A percentile compares a stretch with the other conserved stretches of the same genome.
phyloP scores from a whole-genome alignment of 2,888 invertebrate species.

The Charanyca ferruginea region DNA sequence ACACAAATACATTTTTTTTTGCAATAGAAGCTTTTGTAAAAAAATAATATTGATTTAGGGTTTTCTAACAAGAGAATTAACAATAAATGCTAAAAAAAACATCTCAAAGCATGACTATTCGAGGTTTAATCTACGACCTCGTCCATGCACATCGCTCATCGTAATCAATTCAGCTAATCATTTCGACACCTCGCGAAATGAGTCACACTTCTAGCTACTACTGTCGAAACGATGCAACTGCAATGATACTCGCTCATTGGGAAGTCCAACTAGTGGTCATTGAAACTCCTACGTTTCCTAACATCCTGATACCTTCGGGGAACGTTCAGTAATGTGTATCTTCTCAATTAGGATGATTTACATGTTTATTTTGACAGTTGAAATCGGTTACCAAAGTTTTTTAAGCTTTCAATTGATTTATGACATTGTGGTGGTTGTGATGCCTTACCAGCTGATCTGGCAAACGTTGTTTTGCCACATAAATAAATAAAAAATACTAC shows the following conservation, averaged over 20 bases:
- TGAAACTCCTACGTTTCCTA: slow-evolving; percentile 36
- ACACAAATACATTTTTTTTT: too few relatives aligned
- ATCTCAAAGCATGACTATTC: background rate
- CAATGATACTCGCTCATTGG: slow-evolving; percentile 39
- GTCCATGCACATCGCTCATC: slow-evolving; percentile 1
- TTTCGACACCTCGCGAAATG: slow-evolving; percentile 43
- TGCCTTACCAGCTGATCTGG: too few relatives aligned
- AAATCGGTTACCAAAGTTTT: background rate
- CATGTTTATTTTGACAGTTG: background rate
- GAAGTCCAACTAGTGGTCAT: slow-evolving; percentile 39
- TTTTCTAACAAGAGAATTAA: too few relatives aligned
- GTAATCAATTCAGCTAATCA: slow-evolving; percentile 12
- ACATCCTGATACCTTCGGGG: slow-evolving; percentile 45
- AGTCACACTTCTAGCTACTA: slow-evolving; percentile 44
- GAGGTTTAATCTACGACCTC: background rate
- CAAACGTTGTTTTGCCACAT: too few relatives aligned
- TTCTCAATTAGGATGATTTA: slow-evolving; percentile 12
- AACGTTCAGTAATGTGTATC: slow-evolving; percentile 25
- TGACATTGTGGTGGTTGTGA: background rate
- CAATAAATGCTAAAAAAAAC: too few relatives aligned
- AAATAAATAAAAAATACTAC: too few relatives aligned
- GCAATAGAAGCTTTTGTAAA: too few relatives aligned
- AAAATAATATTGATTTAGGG: too few relatives aligned
- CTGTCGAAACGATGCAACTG: slow-evolving; percentile 39
- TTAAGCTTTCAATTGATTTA: background rate